phyloP scores from a whole-genome alignment of 2,113 vertebrate genomes.

The Shinisaurus crocodilurus region DNA sequence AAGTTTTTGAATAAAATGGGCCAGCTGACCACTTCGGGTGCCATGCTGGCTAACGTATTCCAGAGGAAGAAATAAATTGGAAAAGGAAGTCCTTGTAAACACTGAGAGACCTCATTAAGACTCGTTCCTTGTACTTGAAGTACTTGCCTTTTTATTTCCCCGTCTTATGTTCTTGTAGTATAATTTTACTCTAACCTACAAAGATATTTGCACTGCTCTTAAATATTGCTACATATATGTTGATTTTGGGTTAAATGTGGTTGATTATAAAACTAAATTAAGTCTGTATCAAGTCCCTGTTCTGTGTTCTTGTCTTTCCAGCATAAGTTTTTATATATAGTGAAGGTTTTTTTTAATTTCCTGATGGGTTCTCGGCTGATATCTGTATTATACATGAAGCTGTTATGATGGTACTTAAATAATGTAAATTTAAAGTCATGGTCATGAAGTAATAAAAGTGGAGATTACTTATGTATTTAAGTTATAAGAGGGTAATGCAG shows the following conservation, averaged over 20 bases:
- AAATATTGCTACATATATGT: conserved; percentile 82
- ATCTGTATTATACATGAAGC: conserved; percentile 94
- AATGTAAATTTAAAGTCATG: conserved; percentile 97
- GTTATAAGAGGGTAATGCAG: conserved; percentile 80
- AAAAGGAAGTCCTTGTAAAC: conserved; percentile 69
- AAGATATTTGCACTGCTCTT: conserved; percentile 98
- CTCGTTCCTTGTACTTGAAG: conserved; percentile 94
- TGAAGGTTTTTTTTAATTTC: conserved; percentile 79
- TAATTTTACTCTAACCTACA: conserved; percentile 92
- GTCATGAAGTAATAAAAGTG: conserved; percentile 96
- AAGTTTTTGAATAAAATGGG: conserved; percentile 99
- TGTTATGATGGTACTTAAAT: conserved; percentile 88
- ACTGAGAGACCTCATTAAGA: conserved; percentile 80
- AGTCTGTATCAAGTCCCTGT: conserved; percentile 82
- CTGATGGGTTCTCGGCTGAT: conserved; percentile 84
- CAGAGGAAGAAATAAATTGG: conserved; percentile 92
- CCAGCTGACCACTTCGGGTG: conserved; percentile 97
- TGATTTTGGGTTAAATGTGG: conserved; percentile 85
- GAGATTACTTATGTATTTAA: conserved; percentile 92
- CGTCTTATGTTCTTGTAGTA: conserved; percentile 83
- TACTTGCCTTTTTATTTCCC: conserved; percentile 90
- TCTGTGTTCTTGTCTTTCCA: conserved; percentile 88
- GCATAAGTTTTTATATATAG: conserved; percentile 80
- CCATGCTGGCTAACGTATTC: conserved; percentile 99
- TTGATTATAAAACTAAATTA: conserved; percentile 80